A percentile compares a stretch with the other conserved stretches of the same genome.
These are phyloP conservation scores for Gastrophysa polygoni DNA, from an alignment of 2,888 invertebrate species.

Conservation along the genomic window DNA sequence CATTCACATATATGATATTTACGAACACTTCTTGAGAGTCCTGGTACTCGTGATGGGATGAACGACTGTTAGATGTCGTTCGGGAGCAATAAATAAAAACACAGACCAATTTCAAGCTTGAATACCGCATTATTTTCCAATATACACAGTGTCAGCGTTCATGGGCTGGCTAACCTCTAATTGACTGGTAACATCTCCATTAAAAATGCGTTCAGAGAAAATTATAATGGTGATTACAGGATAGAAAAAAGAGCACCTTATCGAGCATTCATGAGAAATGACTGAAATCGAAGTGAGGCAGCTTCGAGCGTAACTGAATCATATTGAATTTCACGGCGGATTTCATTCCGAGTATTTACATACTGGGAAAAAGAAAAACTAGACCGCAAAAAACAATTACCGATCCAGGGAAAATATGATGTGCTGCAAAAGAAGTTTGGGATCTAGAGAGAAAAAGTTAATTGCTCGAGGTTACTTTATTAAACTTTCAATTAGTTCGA, in stretches of 20 bases:
- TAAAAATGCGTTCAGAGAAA: constrained; percentile 11
- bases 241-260: constrained; percentile 6
- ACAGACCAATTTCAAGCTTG: constrained; percentile 15
- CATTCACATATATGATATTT: no score
- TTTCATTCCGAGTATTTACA: constrained; percentile 20
- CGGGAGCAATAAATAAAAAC: neutral
- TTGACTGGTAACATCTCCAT: constrained; percentile 18
- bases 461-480: neutral
- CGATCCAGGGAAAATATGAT: neutral
- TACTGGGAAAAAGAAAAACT: constrained; percentile 10
- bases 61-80: neutral
- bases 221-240: neutral
- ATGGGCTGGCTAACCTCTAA: constrained; percentile 1
- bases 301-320: constrained; percentile 23
- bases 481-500: neutral
- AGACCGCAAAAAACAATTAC: constrained; percentile 21
- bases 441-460: neutral
- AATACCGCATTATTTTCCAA: constrained; percentile 17
- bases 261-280: constrained; percentile 18
- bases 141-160: constrained; percentile 10
- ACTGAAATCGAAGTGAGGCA: constrained; percentile 8
- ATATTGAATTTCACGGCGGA: constrained; percentile 24
- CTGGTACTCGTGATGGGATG: no score
- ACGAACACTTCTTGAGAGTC: no score
- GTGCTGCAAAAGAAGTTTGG: neutral